These are phyloP conservation scores for Morus bassanus DNA, from an alignment of 2,797 vertebrate species.

Conservation along the genomic window DNA sequence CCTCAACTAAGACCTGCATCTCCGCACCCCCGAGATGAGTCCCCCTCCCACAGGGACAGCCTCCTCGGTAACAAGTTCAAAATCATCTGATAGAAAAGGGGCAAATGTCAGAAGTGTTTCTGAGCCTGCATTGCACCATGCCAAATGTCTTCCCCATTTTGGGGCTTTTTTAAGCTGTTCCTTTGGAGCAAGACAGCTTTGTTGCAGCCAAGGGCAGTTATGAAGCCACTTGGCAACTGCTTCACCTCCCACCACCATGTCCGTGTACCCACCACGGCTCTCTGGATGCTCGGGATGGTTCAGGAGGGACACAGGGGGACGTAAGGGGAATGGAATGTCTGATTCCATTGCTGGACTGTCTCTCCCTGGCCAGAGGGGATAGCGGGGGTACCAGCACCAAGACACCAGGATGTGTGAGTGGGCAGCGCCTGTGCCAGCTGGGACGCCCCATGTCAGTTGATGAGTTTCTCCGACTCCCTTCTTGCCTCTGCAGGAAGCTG, in stretches of 20 bases:
- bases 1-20: too few relatives aligned
- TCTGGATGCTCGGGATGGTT: background rate
- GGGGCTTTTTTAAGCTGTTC: background rate
- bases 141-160: background rate
- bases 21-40: fast-evolving
- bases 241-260: fast-evolving
- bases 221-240: background rate
- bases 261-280: fast-evolving
- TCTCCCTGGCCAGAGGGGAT: background rate
- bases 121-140: background rate
- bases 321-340: background rate
- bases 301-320: background rate
- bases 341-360: background rate
- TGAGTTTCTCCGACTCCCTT: background rate
- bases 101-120: background rate
- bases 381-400: background rate
- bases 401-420: background rate
- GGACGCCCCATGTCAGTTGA: background rate
- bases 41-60: too few relatives aligned
- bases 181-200: background rate
- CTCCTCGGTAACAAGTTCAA: background rate
- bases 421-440: background rate
- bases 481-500: background rate
- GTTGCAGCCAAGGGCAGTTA: background rate
- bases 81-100: fast-evolving